A percentile compares a stretch with the other conserved stretches of the same genome.
Conservation (phyloP, 2,113 vertebrate genomes). For the Lepisosteus oculatus region DNA sequence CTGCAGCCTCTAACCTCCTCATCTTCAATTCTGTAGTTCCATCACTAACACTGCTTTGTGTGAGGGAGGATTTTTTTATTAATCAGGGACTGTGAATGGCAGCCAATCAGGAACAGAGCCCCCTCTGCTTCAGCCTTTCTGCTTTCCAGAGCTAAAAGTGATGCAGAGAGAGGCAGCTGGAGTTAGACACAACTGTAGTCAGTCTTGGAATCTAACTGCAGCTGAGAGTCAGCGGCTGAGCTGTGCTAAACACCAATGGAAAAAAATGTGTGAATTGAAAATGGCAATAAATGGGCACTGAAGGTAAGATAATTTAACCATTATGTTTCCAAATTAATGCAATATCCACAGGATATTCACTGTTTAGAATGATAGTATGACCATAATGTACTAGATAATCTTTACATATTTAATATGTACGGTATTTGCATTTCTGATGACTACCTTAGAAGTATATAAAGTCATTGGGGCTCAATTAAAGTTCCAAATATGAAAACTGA, state of each 20-base stretch:
- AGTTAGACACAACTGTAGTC: slow-evolving; percentile 53
- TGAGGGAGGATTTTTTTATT: slow-evolving; percentile 55
- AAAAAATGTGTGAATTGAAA: slow-evolving; percentile 33
- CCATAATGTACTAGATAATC: not conserved
- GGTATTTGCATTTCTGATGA: too few relatives aligned
- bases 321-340: too few relatives aligned
- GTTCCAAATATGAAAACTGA: too few relatives aligned
- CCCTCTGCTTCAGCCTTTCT: slow-evolving; percentile 59
- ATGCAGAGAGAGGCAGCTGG: slow-evolving; percentile 42
- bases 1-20: slow-evolving; percentile 43
- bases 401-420: not conserved
- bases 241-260: slow-evolving; percentile 38
- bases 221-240: slow-evolving; percentile 49
- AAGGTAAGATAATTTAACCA: slow-evolving; percentile 40
- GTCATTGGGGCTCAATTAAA: too few relatives aligned
- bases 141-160: slow-evolving; percentile 64
- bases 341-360: not conserved
- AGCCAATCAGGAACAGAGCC: slow-evolving; percentile 70
- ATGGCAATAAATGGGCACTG: slow-evolving; percentile 46
- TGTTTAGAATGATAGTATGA: not conserved
- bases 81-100: slow-evolving; percentile 70
- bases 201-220: slow-evolving; percentile 65
- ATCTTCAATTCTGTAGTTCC: slow-evolving; percentile 38
- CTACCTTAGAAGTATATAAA: too few relatives aligned
- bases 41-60: slow-evolving; percentile 39